phyloP scores from a whole-genome alignment of 2,113 vertebrate genomes.

The Synodontis membranacea region DNA sequence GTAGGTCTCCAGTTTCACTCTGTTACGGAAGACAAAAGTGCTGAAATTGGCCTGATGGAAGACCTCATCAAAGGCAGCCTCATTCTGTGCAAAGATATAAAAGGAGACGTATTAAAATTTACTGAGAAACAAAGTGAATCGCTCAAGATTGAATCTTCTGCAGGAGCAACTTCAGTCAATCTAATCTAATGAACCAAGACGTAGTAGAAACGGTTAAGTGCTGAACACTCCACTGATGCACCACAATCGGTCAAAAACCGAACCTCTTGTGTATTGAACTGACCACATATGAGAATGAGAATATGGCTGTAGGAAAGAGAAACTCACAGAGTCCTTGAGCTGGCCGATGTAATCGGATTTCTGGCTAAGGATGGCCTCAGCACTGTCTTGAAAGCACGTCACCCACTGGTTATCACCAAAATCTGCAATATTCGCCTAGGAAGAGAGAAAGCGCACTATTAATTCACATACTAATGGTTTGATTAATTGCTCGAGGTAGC shows the following conservation, averaged over 20 bases:
- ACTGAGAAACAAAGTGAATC: conserved; percentile 14
- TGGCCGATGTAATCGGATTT: conserved; percentile 87
- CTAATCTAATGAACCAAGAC: neutral
- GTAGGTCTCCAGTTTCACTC: conserved; percentile 93
- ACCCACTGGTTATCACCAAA: conserved; percentile 94
- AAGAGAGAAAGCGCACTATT: conserved; percentile 36
- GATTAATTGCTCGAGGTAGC: neutral
- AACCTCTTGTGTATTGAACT: neutral
- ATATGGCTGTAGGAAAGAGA: neutral
- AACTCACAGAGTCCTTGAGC: conserved; percentile 89
- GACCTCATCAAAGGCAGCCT: conserved; percentile 88
- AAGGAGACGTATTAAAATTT: neutral
- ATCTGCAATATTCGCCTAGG: conserved; percentile 90
- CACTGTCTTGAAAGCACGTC: conserved; percentile 94
- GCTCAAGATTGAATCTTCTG: neutral
- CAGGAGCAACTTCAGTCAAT: neutral
- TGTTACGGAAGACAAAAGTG: conserved; percentile 84
- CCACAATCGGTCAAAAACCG: conserved; percentile 3
- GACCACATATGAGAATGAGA: conserved; percentile 29
- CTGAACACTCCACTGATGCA: conserved; percentile 11
- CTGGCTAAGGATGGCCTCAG: conserved; percentile 91
- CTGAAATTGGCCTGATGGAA: conserved; percentile 93
- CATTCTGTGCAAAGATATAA: conserved; percentile 78
- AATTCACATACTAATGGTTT: neutral
- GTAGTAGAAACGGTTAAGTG: neutral